Evolutionary conservation across 2,797 vertebrate genomes (phyloP).

Genomic region (Lophotriccus pileatus): DNA sequence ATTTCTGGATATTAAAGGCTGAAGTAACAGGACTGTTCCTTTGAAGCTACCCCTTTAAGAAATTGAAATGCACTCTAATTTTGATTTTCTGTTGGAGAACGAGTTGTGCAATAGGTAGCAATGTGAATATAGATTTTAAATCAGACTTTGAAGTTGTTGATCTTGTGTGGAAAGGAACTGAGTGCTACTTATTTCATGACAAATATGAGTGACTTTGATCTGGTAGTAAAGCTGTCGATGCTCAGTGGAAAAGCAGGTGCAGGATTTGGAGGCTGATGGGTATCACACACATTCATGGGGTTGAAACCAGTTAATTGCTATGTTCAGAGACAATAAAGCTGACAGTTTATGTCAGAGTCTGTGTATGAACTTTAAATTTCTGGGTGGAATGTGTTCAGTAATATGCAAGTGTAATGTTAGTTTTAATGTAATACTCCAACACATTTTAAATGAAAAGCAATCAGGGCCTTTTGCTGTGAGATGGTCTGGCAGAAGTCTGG

Average conservation of each 20-base stretch:
- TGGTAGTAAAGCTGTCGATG: not conserved
- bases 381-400: not conserved
- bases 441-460: not conserved
- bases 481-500: not conserved
- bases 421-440: not conserved
- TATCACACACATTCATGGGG: not conserved
- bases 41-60: not conserved
- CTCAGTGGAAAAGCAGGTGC: not conserved
- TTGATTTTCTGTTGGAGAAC: not conserved
- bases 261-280: not conserved
- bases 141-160: not conserved
- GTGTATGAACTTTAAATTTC: not conserved
- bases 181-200: not conserved
- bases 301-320: not conserved
- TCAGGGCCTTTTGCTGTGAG: not conserved
- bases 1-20: conserved; percentile 30
- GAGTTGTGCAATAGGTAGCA: not conserved
- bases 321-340: not conserved
- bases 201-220: not conserved
- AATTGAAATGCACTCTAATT: not conserved
- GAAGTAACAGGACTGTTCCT: not conserved
- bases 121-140: not conserved
- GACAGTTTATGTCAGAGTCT: not conserved
- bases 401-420: not conserved
- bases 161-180: not conserved